phyloP scores from a whole-genome alignment of 2,113 vertebrate genomes.

The Psittacara wagleri region DNA sequence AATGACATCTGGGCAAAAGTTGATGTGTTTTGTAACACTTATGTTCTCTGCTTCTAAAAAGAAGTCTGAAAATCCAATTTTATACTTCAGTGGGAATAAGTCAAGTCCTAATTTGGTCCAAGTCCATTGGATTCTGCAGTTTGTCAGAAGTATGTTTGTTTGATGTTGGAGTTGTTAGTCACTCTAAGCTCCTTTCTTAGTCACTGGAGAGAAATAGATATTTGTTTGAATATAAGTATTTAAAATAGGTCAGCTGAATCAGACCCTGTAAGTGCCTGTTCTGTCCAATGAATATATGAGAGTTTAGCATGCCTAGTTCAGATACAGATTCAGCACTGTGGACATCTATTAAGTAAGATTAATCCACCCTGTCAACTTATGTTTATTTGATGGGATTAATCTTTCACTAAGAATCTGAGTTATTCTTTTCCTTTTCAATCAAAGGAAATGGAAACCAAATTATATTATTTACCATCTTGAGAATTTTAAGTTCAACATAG shows the following conservation, averaged over 20 bases:
- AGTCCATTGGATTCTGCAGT: neutral
- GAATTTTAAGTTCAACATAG: neutral
- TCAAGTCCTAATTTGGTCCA: neutral
- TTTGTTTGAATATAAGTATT: neutral
- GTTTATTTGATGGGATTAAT: neutral
- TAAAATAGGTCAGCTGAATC: conserved; percentile 1
- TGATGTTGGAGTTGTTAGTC: neutral
- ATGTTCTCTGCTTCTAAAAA: neutral
- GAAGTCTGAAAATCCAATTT: conserved; percentile 18
- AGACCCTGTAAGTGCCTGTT: neutral
- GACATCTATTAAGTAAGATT: neutral
- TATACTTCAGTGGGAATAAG: neutral
- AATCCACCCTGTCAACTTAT: neutral
- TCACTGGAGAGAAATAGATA: neutral
- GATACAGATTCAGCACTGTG: neutral
- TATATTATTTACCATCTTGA: neutral
- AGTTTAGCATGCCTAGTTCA: neutral
- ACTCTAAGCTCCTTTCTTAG: neutral
- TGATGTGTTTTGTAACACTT: neutral
- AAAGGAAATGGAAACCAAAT: neutral
- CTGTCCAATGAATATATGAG: neutral
- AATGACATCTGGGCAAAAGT: neutral
- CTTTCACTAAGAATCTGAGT: neutral
- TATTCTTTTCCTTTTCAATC: neutral
- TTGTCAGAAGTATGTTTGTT: neutral